Percentiles rank a stretch among this genome's conserved stretches.
Conservation (phyloP, 2,888 invertebrate genomes). For the Congeria kusceri region DNA sequence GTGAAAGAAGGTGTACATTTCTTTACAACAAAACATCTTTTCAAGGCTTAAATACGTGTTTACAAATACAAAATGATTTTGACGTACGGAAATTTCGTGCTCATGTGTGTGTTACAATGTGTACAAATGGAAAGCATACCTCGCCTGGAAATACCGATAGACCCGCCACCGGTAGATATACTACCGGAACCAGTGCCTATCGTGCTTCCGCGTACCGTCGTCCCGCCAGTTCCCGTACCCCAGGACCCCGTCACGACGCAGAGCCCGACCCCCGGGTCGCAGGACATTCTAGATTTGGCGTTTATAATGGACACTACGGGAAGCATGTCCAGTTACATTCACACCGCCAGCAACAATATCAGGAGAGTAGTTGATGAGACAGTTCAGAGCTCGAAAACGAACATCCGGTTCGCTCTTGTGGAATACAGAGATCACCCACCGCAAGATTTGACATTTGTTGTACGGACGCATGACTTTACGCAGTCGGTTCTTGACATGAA, state of each 20-base stretch:
- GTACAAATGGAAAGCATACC: too few relatives aligned
- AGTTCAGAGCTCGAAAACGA: constrained; percentile 3
- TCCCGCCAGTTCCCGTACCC: too few relatives aligned
- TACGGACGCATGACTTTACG: constrained; percentile 22
- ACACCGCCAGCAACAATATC: constrained; percentile 3
- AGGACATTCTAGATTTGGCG: constrained; percentile 11
- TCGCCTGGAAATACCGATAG: too few relatives aligned
- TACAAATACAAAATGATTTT: too few relatives aligned
- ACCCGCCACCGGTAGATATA: too few relatives aligned
- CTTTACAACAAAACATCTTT: too few relatives aligned
- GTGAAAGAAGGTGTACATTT: too few relatives aligned
- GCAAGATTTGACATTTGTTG: constrained; percentile 8
- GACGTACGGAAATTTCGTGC: too few relatives aligned
- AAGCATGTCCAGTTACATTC: constrained; percentile 20
- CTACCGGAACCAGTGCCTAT: too few relatives aligned
- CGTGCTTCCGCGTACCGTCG: too few relatives aligned
- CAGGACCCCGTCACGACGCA: background rate
- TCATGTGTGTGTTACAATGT: too few relatives aligned
- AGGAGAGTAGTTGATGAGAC: constrained; percentile 5
- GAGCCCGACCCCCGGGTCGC: background rate
- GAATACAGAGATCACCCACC: constrained; percentile 26
- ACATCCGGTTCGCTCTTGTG: constrained; percentile 14
- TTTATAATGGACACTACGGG: constrained; percentile 22
- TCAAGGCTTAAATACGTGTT: too few relatives aligned
- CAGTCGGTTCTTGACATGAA: constrained; percentile 17